Conservation (phyloP, 2,888 invertebrate species). For the Panzeria rudis region DNA sequence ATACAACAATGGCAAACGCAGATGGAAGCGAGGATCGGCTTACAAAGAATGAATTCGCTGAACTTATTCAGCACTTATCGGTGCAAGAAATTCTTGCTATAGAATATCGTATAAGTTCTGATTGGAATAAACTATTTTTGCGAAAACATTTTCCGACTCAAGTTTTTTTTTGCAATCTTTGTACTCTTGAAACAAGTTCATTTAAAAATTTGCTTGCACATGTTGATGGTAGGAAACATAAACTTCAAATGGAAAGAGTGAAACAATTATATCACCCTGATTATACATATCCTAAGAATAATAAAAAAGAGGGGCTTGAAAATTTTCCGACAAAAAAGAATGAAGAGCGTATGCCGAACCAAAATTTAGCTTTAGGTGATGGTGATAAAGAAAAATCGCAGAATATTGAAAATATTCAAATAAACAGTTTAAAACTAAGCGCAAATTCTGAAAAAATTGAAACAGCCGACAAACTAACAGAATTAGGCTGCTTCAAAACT, state of each 20-base stretch:
- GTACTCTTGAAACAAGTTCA: constrained; percentile 76
- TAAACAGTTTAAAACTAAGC: not conserved
- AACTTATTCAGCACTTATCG: constrained; percentile 73
- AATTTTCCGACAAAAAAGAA: constrained; percentile 9
- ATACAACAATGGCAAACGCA: constrained; percentile 59
- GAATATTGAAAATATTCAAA: constrained; percentile 5
- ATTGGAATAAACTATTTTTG: constrained; percentile 75
- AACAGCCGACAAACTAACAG: not conserved
- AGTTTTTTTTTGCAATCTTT: constrained; percentile 76
- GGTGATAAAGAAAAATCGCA: constrained; percentile 1
- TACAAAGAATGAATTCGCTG: constrained; percentile 72
- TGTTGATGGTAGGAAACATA: constrained; percentile 79
- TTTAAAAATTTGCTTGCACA: constrained; percentile 78
- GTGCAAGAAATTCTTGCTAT: constrained; percentile 75
- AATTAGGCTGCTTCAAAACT: not conserved
- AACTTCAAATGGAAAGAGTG: constrained; percentile 73
- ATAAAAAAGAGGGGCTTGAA: constrained; percentile 36
- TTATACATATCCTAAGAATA: constrained; percentile 72
- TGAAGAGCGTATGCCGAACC: not conserved
- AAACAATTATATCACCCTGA: constrained; percentile 75
- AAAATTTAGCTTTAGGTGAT: not conserved
- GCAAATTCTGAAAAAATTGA: not conserved
- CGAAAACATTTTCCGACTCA: constrained; percentile 57
- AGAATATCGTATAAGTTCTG: constrained; percentile 73
- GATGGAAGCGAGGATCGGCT: constrained; percentile 67